Percentiles rank a stretch among this genome's conserved stretches.
phyloP scores from a whole-genome alignment of 2,113 vertebrate species.

The Megaleporinus macrocephalus region DNA sequence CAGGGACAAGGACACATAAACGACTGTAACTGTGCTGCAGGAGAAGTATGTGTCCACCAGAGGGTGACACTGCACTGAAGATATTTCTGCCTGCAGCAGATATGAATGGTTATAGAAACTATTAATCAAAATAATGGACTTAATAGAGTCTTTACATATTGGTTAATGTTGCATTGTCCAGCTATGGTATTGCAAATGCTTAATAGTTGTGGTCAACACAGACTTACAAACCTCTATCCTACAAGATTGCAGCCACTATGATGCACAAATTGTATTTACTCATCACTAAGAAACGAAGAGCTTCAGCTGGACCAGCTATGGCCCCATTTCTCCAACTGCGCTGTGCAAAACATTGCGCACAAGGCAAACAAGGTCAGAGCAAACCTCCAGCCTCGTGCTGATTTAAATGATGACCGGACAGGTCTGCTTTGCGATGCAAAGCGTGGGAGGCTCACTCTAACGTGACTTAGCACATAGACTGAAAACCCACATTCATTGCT shows the following conservation, averaged over 20 bases:
- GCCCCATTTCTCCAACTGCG: neutral
- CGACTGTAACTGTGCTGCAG: neutral
- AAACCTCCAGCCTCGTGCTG: neutral
- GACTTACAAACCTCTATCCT: no score
- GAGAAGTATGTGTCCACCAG: neutral
- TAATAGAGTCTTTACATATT: neutral
- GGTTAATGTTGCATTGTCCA: neutral
- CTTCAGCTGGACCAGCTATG: neutral
- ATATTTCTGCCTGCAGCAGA: neutral
- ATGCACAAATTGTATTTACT: no score
- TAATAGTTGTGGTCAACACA: no score
- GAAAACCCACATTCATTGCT: neutral
- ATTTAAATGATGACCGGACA: neutral
- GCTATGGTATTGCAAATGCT: neutral
- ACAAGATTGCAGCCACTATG: no score
- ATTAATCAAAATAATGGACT: no score
- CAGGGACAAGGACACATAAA: no score
- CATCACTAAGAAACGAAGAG: no score
- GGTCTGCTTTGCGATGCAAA: constrained; percentile 33
- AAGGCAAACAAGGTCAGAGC: neutral
- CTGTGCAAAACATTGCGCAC: neutral
- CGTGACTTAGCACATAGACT: neutral
- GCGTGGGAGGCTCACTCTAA: neutral
- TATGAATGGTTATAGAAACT: no score
- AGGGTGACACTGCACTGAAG: constrained; percentile 3